Conservation (phyloP, 2,888 invertebrate genomes). For the Tetrapedia diversipes region DNA sequence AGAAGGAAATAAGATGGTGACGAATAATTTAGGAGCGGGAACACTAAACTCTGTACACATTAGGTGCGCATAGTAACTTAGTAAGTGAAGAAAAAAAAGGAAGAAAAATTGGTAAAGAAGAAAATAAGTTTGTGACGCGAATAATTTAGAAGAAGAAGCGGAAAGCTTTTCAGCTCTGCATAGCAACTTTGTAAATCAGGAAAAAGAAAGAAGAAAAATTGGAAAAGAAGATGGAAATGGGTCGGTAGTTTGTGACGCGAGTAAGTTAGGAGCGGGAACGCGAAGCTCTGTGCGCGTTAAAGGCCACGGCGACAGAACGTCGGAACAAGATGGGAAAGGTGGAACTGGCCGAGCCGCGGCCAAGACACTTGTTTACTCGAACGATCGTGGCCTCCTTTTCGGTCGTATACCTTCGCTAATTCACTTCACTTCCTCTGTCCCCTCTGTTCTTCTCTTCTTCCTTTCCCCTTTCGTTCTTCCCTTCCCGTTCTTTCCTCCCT, state of each 20-base stretch:
- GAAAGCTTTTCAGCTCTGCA: too few species aligned
- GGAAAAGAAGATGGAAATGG: too few species aligned
- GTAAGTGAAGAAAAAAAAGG: too few species aligned
- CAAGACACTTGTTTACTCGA: slow-evolving; percentile 80
- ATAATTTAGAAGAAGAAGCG: too few species aligned
- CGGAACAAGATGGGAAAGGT: slow-evolving; percentile 66
- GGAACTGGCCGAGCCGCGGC: slow-evolving; percentile 65
- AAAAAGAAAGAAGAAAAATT: background rate
- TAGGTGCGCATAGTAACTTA: too few species aligned
- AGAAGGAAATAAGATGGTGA: too few species aligned
- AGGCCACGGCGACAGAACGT: slow-evolving; percentile 60
- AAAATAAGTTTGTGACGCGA: too few species aligned
- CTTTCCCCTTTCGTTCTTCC: slow-evolving; percentile 44
- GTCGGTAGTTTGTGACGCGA: slow-evolving; percentile 1
- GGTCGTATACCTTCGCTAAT: slow-evolving; percentile 81
- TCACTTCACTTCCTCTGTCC: slow-evolving; percentile 76
- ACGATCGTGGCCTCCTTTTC: slow-evolving; percentile 80
- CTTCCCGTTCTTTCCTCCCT: slow-evolving; percentile 10
- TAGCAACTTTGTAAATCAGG: too few species aligned
- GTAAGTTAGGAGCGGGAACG: slow-evolving; percentile 28
- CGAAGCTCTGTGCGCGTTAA: slow-evolving; percentile 50
- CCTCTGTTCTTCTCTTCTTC: slow-evolving; percentile 56
- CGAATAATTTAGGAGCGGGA: too few species aligned
- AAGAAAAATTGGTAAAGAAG: too few species aligned
- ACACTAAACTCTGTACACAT: too few species aligned